phyloP scores from a whole-genome alignment of 2,113 vertebrate genomes.

The Pygoscelis antarcticus region DNA sequence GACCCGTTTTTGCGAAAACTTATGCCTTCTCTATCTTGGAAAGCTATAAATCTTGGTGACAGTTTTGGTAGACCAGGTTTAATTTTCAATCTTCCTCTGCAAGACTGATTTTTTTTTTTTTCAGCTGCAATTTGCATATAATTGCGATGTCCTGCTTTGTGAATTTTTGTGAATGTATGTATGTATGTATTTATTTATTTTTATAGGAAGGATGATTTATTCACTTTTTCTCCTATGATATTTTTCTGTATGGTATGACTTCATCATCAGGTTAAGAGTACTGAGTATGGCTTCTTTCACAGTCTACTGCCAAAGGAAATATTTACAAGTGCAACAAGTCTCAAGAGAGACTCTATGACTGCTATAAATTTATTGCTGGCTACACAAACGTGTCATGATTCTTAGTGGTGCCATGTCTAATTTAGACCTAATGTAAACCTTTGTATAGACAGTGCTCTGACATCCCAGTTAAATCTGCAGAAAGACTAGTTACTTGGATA shows the following conservation, averaged over 20 bases:
- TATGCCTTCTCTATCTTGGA: not conserved
- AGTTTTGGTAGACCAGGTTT: not conserved
- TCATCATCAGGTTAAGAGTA: not conserved
- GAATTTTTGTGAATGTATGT: not conserved
- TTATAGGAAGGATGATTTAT: not conserved
- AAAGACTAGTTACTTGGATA: not conserved
- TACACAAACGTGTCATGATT: not conserved
- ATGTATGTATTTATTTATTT: not conserved
- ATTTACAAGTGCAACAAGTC: slow-evolving; percentile 30
- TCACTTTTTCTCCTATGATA: not conserved
- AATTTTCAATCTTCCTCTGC: not conserved
- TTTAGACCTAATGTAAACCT: slow-evolving; percentile 35
- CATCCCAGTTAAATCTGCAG: not conserved
- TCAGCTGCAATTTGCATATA: not conserved
- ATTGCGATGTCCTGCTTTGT: not conserved
- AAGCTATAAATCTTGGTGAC: not conserved
- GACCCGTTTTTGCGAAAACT: not conserved
- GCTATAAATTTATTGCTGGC: slow-evolving; percentile 29
- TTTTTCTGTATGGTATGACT: not conserved
- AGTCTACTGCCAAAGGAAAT: slow-evolving; percentile 29
- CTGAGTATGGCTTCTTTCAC: not conserved
- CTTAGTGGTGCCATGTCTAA: slow-evolving; percentile 12
- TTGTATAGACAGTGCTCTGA: not conserved
- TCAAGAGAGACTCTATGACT: not conserved
- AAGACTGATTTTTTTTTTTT: not conserved